phyloP scores from a whole-genome alignment of 2,888 invertebrate species.

The Cantharis rufa region DNA sequence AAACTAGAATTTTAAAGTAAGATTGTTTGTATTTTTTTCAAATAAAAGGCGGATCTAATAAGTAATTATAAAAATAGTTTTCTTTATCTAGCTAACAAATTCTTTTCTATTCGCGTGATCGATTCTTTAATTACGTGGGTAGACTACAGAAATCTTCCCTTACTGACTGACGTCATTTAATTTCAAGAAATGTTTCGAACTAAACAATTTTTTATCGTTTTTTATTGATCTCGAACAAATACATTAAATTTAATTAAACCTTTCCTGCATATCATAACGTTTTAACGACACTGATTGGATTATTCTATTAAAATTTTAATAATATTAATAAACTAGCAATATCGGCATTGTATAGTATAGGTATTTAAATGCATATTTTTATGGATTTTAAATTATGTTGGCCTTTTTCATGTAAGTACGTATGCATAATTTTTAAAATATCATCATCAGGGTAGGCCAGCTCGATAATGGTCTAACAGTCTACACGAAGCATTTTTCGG shows the following conservation, averaged over 20 bases:
- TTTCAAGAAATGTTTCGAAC: constrained; percentile 15
- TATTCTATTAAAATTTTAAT: background rate
- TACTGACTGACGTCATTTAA: constrained; percentile 31
- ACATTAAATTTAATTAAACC: background rate
- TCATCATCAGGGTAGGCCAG: background rate
- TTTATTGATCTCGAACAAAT: background rate
- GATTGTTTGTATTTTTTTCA: background rate
- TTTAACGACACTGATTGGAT: background rate
- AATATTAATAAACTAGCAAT: background rate
- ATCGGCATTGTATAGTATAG: background rate
- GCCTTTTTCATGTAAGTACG: no score
- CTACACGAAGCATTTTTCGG: background rate
- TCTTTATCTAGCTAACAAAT: constrained; percentile 31
- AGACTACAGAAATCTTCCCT: constrained; percentile 37
- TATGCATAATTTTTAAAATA: background rate
- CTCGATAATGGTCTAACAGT: background rate
- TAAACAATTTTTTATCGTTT: background rate
- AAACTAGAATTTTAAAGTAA: background rate
- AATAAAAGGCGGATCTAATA: background rate
- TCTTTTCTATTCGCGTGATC: constrained; percentile 39
- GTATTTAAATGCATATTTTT: background rate
- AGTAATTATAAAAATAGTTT: constrained; percentile 17
- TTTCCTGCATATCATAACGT: background rate
- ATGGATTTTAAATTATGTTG: background rate
- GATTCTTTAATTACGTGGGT: constrained; percentile 42